These are phyloP conservation scores for Periphyllus acericola DNA, from an alignment of 2,888 invertebrate genomes.

Conservation along the genomic window DNA sequence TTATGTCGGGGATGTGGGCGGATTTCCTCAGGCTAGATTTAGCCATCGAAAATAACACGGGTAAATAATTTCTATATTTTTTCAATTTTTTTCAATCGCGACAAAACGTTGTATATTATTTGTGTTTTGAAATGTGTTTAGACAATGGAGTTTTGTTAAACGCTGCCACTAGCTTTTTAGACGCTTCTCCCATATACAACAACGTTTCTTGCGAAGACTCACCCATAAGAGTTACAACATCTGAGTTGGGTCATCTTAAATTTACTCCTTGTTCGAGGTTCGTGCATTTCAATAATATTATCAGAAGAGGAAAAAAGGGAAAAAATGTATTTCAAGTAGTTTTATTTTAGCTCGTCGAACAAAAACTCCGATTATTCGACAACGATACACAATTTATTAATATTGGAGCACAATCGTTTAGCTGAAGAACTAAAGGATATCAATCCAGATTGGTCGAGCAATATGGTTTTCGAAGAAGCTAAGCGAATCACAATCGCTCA, in stretches of 20 bases:
- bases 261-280: conserved; percentile 19
- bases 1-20: conserved; percentile 50
- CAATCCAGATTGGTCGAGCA: conserved; percentile 84
- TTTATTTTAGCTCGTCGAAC: background rate
- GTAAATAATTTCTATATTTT: conserved; percentile 70
- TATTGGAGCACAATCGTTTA: conserved; percentile 84
- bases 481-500: conserved; percentile 85
- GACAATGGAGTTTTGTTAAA: conserved; percentile 76
- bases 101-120: background rate
- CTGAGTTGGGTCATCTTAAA: conserved; percentile 16
- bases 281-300: background rate
- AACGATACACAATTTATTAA: conserved; percentile 62
- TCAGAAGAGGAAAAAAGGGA: background rate
- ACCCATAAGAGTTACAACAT: background rate
- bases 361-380: conserved; percentile 32
- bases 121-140: conserved; percentile 2
- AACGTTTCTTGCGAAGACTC: conserved; percentile 66
- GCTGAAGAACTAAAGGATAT: conserved; percentile 76
- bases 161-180: conserved; percentile 82
- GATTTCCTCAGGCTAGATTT: conserved; percentile 51
- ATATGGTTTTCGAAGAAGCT: conserved; percentile 76
- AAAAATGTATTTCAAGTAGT: background rate
- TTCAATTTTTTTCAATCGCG: background rate
- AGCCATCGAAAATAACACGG: conserved; percentile 69
- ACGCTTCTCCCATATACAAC: conserved; percentile 85